These are phyloP conservation scores for Thermophis baileyi DNA, from an alignment of 2,113 vertebrate genomes.

Conservation along the genomic window DNA sequence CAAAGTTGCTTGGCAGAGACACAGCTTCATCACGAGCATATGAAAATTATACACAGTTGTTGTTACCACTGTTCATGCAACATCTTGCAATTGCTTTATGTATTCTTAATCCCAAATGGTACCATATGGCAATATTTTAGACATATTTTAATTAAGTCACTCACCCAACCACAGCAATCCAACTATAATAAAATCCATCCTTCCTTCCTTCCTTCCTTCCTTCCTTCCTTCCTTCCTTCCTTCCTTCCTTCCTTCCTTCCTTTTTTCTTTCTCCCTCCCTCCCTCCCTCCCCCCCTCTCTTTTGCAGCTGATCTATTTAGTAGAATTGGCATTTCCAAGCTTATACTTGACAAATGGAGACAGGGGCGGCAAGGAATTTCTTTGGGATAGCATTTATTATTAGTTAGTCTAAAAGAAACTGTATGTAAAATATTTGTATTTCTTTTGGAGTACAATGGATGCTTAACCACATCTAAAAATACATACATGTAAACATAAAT, in stretches of 20 bases:
- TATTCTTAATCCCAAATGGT: background rate
- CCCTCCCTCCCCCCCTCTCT: too few species aligned
- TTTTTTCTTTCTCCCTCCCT: background rate
- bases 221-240: background rate
- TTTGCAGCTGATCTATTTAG: background rate
- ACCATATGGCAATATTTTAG: background rate
- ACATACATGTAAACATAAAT: background rate
- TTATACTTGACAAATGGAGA: background rate
- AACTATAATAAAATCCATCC: background rate
- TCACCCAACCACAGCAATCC: background rate
- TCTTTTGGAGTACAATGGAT: background rate
- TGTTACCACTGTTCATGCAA: background rate
- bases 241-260: too few species aligned
- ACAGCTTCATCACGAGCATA: background rate
- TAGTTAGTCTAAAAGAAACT: background rate
- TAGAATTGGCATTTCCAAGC: background rate
- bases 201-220: too few species aligned
- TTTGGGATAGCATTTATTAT: background rate
- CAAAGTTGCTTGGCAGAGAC: background rate
- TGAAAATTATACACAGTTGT: conserved; percentile 2
- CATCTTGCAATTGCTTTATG: conserved; percentile 3
- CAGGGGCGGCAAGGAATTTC: background rate
- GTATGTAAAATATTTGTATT: background rate
- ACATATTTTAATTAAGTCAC: background rate
- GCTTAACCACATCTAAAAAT: background rate